Evolutionary conservation across 2,113 vertebrate species (phyloP).

Genomic region (Erythrolamprus reginae): DNA sequence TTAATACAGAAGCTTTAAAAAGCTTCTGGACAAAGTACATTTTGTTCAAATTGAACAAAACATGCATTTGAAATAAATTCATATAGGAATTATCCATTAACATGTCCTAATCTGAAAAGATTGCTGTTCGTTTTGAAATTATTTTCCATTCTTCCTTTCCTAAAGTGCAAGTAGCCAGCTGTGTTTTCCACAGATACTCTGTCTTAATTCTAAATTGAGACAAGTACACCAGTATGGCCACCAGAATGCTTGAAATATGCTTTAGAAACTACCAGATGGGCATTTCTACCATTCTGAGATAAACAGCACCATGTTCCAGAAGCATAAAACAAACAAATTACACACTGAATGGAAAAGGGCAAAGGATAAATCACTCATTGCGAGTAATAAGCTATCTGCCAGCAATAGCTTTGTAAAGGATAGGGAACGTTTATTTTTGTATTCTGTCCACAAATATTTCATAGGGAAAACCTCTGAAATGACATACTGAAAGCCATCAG

Average conservation of each 20-base stretch:
- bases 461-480: slow-evolving; percentile 24
- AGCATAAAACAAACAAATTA: slow-evolving; percentile 53
- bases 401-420: slow-evolving; percentile 28
- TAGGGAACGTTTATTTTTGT: slow-evolving; percentile 30
- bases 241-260: slow-evolving; percentile 25
- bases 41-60: background rate
- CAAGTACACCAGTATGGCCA: background rate
- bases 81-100: background rate
- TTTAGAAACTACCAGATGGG: slow-evolving; percentile 16
- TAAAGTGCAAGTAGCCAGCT: background rate
- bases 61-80: slow-evolving; percentile 10
- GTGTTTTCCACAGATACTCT: background rate
- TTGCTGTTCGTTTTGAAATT: background rate
- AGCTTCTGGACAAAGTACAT: background rate
- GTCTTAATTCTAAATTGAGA: slow-evolving; percentile 27
- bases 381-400: slow-evolving; percentile 47
- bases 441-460: slow-evolving; percentile 30
- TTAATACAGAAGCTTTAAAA: background rate
- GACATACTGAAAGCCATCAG: slow-evolving; percentile 24
- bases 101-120: background rate
- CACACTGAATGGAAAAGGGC: slow-evolving; percentile 52
- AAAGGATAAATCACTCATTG: slow-evolving; percentile 58
- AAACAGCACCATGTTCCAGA: slow-evolving; percentile 31
- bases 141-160: background rate
- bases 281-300: slow-evolving; percentile 17